These are phyloP conservation scores for Meriones unguiculatus DNA, from an alignment of 2,113 vertebrate species.

Conservation along the genomic window DNA sequence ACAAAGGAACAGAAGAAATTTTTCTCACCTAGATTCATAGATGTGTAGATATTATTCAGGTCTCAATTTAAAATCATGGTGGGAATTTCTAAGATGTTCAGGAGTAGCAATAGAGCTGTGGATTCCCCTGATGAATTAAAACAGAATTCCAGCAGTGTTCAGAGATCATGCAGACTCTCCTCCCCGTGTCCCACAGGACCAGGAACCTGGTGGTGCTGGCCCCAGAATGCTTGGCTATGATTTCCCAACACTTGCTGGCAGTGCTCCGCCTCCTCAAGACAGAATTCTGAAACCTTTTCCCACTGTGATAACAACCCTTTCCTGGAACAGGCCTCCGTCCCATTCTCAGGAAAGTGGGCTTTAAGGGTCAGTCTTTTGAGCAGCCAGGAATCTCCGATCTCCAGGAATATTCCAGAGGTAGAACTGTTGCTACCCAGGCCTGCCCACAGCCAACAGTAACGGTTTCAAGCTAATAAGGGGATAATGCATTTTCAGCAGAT, in stretches of 20 bases:
- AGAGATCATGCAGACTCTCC: neutral
- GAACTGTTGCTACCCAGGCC: conserved; percentile 83
- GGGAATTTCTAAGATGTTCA: neutral
- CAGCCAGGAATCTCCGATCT: conserved; percentile 62
- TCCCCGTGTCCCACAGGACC: no score
- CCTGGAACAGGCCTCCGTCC: neutral
- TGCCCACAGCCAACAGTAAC: conserved; percentile 85
- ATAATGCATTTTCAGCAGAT: conserved; percentile 91
- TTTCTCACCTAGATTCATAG: conserved; percentile 17
- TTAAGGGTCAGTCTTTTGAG: conserved; percentile 30
- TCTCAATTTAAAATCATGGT: no score
- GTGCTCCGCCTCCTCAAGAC: neutral
- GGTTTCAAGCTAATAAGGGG: conserved; percentile 87
- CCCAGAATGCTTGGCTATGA: neutral
- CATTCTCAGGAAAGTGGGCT: neutral
- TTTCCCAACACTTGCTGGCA: neutral
- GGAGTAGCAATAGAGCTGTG: neutral
- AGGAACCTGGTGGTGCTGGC: no score
- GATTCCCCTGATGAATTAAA: neutral
- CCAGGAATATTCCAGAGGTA: conserved; percentile 75
- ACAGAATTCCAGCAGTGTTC: neutral
- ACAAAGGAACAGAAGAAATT: neutral
- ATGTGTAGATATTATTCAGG: neutral
- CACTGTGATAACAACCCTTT: neutral
- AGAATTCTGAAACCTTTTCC: neutral